A percentile compares a stretch with the other conserved stretches of the same genome.
These are phyloP conservation scores for Drosophila takahashii DNA, from an alignment of 1,140 invertebrate species.

Conservation along the genomic window DNA sequence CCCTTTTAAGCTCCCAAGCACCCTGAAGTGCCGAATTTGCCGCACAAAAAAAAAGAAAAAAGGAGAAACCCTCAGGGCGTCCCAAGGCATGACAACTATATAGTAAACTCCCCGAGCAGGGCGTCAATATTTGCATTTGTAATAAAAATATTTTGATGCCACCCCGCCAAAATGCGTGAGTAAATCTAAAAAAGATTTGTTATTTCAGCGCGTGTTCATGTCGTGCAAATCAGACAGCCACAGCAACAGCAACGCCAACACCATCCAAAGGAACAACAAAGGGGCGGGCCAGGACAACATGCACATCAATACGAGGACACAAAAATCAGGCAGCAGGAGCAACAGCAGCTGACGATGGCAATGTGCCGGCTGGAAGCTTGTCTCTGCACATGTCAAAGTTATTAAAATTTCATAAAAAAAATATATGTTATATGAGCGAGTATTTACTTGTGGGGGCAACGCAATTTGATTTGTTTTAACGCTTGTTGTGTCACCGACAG, in stretches of 20 bases:
- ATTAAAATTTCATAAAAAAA: conserved; percentile 81
- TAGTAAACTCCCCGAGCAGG: conserved; percentile 18
- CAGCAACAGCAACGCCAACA: not conserved
- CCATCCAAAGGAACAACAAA: conserved; percentile 25
- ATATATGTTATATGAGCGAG: not conserved
- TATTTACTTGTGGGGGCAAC: conserved; percentile 3
- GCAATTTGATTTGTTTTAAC: conserved; percentile 76
- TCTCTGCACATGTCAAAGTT: conserved; percentile 66
- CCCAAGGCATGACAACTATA: conserved; percentile 34
- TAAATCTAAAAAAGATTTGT: conserved; percentile 81
- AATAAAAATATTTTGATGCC: conserved; percentile 83
- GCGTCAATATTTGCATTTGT: conserved; percentile 83
- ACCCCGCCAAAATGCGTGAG: conserved; percentile 65
- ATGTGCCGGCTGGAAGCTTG: conserved; percentile 42
- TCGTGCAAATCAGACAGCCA: conserved; percentile 53
- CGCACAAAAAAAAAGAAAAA: conserved; percentile 7
- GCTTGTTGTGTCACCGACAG: conserved; percentile 61
- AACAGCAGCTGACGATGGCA: conserved; percentile 50
- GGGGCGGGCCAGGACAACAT: conserved; percentile 35
- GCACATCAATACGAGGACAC: conserved; percentile 21
- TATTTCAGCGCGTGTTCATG: conserved; percentile 66
- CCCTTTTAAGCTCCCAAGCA: not conserved
- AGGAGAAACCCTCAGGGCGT: conserved; percentile 29
- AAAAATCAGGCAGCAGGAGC: conserved; percentile 4
- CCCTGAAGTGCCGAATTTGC: conserved; percentile 35